Conservation (phyloP, 2,113 vertebrate species). For the Irena cyanogastra region DNA sequence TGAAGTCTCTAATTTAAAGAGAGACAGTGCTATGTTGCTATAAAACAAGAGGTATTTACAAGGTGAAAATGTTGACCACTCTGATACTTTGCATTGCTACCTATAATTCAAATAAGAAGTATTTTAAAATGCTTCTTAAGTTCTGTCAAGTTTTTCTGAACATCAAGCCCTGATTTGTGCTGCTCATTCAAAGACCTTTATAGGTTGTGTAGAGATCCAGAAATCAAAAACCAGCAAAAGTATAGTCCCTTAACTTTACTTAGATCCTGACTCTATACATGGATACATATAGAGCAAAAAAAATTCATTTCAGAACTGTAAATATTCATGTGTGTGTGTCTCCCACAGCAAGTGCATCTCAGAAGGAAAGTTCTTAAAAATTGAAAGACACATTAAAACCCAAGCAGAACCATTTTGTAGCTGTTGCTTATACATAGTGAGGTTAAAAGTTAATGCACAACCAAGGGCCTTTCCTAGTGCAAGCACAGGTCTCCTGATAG, state of each 20-base stretch:
- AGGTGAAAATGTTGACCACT: not conserved
- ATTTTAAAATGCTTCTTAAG: not conserved
- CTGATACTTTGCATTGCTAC: not conserved
- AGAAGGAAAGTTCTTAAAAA: not conserved
- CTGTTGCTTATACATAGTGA: not conserved
- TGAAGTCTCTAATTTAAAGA: not conserved
- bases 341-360: not conserved
- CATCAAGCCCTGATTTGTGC: not conserved
- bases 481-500: not conserved
- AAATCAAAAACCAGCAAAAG: not conserved
- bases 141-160: not conserved
- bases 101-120: not conserved
- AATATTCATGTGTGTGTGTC: not conserved
- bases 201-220: not conserved
- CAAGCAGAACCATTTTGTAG: not conserved
- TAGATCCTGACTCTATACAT: not conserved
- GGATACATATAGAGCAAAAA: not conserved
- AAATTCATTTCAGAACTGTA: not conserved
- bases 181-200: not conserved
- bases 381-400: not conserved
- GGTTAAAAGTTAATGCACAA: not conserved
- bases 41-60: not conserved
- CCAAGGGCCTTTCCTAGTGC: not conserved
- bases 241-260: not conserved
- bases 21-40: rapidly evolving